Conservation (phyloP, 2,113 vertebrate genomes). For the Eurypyga helias region DNA sequence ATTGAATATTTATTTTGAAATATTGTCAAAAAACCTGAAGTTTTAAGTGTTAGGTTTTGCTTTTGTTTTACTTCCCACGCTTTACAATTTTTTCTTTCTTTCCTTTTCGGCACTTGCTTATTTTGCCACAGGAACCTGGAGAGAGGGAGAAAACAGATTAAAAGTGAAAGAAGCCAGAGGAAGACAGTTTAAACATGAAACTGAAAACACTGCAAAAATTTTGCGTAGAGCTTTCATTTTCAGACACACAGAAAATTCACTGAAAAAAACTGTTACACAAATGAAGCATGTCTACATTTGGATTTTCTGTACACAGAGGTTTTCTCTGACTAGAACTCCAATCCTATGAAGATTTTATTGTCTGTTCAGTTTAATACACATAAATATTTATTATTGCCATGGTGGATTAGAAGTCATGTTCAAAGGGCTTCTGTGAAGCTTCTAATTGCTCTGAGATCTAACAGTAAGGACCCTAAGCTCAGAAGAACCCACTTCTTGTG, state of each 20-base stretch:
- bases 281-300: background rate
- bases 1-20: background rate
- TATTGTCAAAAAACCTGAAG: background rate
- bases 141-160: background rate
- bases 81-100: background rate
- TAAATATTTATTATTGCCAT: background rate
- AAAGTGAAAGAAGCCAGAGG: background rate
- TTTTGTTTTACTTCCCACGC: background rate
- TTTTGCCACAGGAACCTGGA: background rate
- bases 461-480: background rate
- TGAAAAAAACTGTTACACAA: background rate
- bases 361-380: background rate
- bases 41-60: background rate
- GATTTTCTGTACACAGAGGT: background rate
- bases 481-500: background rate
- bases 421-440: background rate
- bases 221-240: background rate
- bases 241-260: background rate
- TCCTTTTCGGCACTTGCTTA: background rate
- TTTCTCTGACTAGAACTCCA: background rate
- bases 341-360: background rate
- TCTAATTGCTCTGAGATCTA: background rate
- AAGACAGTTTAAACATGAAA: background rate
- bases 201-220: background rate
- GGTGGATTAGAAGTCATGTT: background rate